Percentiles rank a stretch among this genome's conserved stretches.
phyloP scores from a whole-genome alignment of 2,888 invertebrate species.

The Buathra laborator region DNA sequence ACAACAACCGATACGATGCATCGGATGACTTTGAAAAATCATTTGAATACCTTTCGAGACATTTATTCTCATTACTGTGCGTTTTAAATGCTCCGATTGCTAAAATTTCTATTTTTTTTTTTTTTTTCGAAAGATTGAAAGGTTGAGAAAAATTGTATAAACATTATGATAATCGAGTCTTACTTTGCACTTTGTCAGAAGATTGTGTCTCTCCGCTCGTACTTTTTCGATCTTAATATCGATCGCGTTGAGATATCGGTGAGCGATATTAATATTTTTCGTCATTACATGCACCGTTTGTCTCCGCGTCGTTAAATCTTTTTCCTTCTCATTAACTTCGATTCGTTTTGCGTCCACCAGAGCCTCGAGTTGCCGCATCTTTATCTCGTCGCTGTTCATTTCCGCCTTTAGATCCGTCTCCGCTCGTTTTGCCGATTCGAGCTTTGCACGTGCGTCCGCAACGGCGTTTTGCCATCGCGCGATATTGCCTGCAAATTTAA shows the following conservation, averaged over 20 bases:
- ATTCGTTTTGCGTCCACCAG: slow-evolving; percentile 91
- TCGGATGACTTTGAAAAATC: too few species aligned
- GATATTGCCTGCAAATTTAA: slow-evolving; percentile 91
- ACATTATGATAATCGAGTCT: slow-evolving; percentile 17
- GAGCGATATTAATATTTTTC: slow-evolving; percentile 94
- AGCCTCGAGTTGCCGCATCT: slow-evolving; percentile 92
- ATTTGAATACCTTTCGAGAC: too few species aligned
- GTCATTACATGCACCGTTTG: slow-evolving; percentile 93
- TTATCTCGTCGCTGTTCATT: slow-evolving; percentile 94
- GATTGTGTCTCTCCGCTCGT: slow-evolving; percentile 95
- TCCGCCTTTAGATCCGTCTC: slow-evolving; percentile 91
- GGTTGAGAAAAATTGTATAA: background rate
- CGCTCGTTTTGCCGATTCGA: slow-evolving; percentile 91
- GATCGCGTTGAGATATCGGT: slow-evolving; percentile 93
- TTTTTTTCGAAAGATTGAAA: too few species aligned
- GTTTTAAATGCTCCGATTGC: too few species aligned
- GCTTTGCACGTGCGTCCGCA: slow-evolving; percentile 95
- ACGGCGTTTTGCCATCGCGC: slow-evolving; percentile 97
- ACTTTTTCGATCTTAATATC: slow-evolving; percentile 96
- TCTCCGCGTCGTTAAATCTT: slow-evolving; percentile 92
- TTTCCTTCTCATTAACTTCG: slow-evolving; percentile 93
- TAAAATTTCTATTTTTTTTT: too few species aligned
- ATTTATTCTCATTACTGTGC: too few species aligned
- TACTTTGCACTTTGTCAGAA: slow-evolving; percentile 97
- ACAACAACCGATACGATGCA: too few species aligned